Evolutionary conservation across 2,113 vertebrate species (phyloP).

Genomic region (Paedocypris sp.): DNA sequence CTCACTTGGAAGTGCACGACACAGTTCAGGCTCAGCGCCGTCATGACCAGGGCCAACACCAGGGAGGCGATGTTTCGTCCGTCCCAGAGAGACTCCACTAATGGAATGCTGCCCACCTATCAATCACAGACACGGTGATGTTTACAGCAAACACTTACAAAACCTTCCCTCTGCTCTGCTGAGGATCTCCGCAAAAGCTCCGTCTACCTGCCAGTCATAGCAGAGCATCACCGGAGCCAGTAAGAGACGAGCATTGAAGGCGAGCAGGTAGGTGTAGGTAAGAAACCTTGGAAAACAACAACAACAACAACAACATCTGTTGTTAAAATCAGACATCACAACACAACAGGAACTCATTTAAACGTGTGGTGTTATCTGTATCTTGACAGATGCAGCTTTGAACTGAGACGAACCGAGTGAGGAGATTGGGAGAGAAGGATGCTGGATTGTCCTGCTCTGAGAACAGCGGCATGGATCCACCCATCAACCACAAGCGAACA

Average conservation of each 20-base stretch:
- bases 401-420: conserved; percentile 70
- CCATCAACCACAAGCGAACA: conserved; percentile 90
- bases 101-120: conserved; percentile 92
- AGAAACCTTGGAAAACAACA: conserved; percentile 72
- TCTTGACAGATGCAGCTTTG: background rate
- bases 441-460: conserved; percentile 97
- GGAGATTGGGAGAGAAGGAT: conserved; percentile 82
- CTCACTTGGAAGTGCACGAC: conserved; percentile 74
- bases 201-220: conserved; percentile 83
- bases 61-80: conserved; percentile 70
- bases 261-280: conserved; percentile 87
- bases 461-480: conserved; percentile 93
- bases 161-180: background rate
- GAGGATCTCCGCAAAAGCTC: background rate
- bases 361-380: background rate
- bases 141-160: background rate
- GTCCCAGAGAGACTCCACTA: conserved; percentile 81
- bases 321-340: background rate
- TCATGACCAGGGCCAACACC: conserved; percentile 63
- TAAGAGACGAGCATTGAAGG: conserved; percentile 87
- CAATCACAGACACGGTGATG: conserved; percentile 89
- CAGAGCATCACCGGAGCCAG: conserved; percentile 82
- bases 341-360: background rate
- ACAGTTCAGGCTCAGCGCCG: conserved; percentile 67
- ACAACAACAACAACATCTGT: background rate